Conservation (phyloP, 2,113 vertebrate species). For the Panurus biarmicus region DNA sequence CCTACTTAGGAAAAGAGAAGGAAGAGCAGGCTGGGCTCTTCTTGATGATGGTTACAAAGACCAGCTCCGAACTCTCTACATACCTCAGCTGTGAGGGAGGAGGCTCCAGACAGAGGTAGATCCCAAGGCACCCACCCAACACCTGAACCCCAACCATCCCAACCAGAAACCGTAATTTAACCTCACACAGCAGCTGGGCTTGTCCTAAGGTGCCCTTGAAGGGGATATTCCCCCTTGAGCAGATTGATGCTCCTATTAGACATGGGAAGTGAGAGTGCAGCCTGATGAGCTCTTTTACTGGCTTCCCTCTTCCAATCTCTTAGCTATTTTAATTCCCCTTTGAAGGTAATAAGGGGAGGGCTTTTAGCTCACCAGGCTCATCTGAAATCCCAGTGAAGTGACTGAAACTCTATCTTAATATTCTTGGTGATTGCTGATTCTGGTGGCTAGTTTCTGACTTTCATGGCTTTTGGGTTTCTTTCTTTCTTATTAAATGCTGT, state of each 20-base stretch:
- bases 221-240: neutral
- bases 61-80: neutral
- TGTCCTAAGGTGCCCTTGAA: neutral
- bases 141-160: neutral
- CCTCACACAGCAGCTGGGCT: neutral
- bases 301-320: neutral
- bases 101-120: neutral
- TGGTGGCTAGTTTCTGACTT: neutral
- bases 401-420: neutral
- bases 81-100: neutral
- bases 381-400: neutral
- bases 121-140: neutral
- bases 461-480: neutral
- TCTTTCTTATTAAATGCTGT: neutral
- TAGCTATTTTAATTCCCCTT: conserved; percentile 6
- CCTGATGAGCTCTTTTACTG: neutral
- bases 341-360: neutral
- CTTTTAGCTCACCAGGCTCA: neutral
- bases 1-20: neutral
- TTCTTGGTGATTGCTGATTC: neutral
- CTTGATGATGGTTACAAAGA: neutral
- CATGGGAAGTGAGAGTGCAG: neutral
- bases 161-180: neutral
- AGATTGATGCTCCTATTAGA: neutral
- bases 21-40: accelerated